Evolutionary conservation across 2,113 vertebrate species (phyloP).

Genomic region (Pithys albifrons): DNA sequence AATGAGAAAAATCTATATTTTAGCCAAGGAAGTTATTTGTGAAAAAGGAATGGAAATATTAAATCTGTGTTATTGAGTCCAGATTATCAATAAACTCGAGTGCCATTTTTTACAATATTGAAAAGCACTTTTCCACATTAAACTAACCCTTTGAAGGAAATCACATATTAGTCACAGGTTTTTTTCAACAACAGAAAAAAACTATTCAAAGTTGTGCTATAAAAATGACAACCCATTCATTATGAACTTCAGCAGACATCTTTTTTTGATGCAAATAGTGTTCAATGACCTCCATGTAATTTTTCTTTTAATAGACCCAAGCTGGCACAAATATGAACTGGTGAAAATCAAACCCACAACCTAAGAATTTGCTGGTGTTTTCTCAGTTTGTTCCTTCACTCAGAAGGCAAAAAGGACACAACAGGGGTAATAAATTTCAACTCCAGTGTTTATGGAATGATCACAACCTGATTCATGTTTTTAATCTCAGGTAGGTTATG

Average conservation of each 20-base stretch:
- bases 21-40: conserved; percentile 29
- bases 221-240: conserved; percentile 16
- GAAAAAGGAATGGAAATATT: conserved; percentile 31
- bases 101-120: not conserved
- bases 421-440: not conserved
- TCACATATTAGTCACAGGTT: not conserved
- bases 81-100: conserved; percentile 21
- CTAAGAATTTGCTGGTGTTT: not conserved
- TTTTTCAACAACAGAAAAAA: conserved; percentile 41
- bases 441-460: not conserved
- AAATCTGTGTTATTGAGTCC: conserved; percentile 29
- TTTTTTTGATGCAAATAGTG: not conserved
- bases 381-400: not conserved
- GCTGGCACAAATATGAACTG: not conserved
- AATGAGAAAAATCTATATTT: conserved; percentile 25
- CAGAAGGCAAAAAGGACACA: not conserved
- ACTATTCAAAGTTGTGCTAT: conserved; percentile 4
- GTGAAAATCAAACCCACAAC: not conserved
- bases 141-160: conserved; percentile 29
- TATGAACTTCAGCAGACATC: not conserved
- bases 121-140: conserved; percentile 30
- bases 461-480: not conserved
- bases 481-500: not conserved
- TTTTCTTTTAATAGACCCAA: not conserved
- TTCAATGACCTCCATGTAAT: not conserved